Evolutionary conservation across 2,888 invertebrate species (phyloP).

Genomic region (Orthosia gothica): DNA sequence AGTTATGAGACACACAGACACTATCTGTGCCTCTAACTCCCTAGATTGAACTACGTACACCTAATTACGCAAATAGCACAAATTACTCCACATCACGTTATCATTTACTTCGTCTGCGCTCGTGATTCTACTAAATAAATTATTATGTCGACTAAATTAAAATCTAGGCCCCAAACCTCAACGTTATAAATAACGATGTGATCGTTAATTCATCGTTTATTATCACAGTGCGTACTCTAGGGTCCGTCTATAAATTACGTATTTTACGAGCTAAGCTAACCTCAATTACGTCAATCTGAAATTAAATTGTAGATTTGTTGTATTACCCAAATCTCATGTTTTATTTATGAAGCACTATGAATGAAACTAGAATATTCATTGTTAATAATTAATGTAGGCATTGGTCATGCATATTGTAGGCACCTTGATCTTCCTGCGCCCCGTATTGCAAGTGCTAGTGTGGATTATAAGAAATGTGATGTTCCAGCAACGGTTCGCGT

Average conservation of each 20-base stretch:
- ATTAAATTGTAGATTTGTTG: constrained; percentile 58
- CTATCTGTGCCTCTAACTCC: constrained; percentile 19
- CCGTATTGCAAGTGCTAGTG: background rate
- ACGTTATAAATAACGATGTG: constrained; percentile 50
- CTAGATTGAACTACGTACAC: constrained; percentile 33
- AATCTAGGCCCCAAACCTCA: constrained; percentile 45
- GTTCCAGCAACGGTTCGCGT: constrained; percentile 30
- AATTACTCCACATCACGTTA: constrained; percentile 32
- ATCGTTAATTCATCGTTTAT: constrained; percentile 57
- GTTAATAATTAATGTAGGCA: constrained; percentile 23
- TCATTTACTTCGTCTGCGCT: constrained; percentile 34
- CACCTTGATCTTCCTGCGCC: constrained; percentile 16
- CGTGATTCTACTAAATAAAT: constrained; percentile 48
- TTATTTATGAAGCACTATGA: constrained; percentile 33
- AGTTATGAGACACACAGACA: constrained; percentile 61
- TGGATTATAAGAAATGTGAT: constrained; percentile 18
- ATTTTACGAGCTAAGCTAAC: constrained; percentile 59
- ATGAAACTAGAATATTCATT: constrained; percentile 45
- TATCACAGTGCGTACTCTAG: constrained; percentile 52
- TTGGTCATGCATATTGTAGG: constrained; percentile 13
- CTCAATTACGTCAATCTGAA: constrained; percentile 61
- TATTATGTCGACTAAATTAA: constrained; percentile 51
- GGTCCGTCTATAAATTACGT: constrained; percentile 62
- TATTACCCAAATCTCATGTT: constrained; percentile 51
- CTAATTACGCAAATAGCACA: constrained; percentile 43